These are phyloP conservation scores for Stomorhina lunata DNA, from an alignment of 2,888 invertebrate genomes.

Conservation along the genomic window DNA sequence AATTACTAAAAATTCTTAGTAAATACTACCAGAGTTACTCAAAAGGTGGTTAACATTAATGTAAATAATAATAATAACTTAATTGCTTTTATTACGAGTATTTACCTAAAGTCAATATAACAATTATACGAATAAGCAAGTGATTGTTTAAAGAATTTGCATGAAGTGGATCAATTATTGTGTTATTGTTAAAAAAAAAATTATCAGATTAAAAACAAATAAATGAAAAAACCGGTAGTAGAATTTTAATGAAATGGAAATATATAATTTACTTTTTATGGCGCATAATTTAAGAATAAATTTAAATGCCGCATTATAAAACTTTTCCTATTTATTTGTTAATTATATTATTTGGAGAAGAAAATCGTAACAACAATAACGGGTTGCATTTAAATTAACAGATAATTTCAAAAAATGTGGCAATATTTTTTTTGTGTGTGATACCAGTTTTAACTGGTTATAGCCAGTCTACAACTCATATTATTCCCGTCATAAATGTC, in stretches of 20 bases:
- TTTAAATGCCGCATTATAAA: not conserved
- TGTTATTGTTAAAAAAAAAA: not conserved
- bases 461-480: no score
- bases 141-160: conserved; percentile 16
- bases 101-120: conserved; percentile 10
- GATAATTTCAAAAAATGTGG: no score
- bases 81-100: not conserved
- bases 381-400: no score
- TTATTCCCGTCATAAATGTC: no score
- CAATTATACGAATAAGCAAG: not conserved
- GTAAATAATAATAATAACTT: not conserved
- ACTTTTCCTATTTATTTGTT: no score
- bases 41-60: no score
- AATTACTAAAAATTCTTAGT: no score
- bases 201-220: not conserved
- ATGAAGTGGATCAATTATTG: conserved; percentile 15
- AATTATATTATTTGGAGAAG: no score
- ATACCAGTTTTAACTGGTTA: no score
- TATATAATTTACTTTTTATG: not conserved
- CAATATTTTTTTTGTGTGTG: no score
- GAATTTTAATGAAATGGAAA: not conserved
- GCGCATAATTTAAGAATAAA: not conserved
- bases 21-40: no score
- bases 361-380: no score
- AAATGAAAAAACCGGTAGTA: not conserved